Percentiles rank a stretch among this genome's conserved stretches.
Conservation (phyloP, 1,140 invertebrate species). For the Zaprionus camerounensis region DNA sequence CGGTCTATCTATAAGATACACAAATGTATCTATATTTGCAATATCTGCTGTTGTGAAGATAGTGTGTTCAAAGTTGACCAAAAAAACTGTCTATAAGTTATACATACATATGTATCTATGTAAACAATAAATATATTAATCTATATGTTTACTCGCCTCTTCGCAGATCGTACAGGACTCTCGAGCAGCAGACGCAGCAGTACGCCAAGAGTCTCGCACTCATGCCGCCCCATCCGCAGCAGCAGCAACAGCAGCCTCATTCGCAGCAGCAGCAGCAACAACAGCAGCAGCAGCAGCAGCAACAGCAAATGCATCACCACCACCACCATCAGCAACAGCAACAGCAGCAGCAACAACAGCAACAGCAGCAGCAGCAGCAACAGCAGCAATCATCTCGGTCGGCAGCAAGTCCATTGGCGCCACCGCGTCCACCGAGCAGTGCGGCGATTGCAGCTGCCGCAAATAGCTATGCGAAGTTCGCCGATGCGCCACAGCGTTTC, state of each 20-base stretch:
- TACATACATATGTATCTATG: no score
- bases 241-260: slow-evolving; percentile 63
- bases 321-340: slow-evolving; percentile 47
- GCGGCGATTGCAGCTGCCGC: slow-evolving; percentile 60
- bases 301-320: slow-evolving; percentile 62
- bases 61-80: no score
- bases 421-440: slow-evolving; percentile 73
- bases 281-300: slow-evolving; percentile 62
- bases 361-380: slow-evolving; percentile 61
- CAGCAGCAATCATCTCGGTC: slow-evolving; percentile 73
- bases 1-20: no score
- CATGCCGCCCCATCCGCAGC: slow-evolving; percentile 53
- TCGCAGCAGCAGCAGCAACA: slow-evolving; percentile 56
- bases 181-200: slow-evolving; percentile 71
- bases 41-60: no score
- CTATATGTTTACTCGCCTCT: slow-evolving; percentile 48
- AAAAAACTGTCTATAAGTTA: no score
- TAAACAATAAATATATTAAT: slow-evolving; percentile 70
- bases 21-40: no score
- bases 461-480: slow-evolving; percentile 70
- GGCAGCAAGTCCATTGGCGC: slow-evolving; percentile 80
- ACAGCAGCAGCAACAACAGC: slow-evolving; percentile 61
- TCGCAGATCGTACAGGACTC: slow-evolving; percentile 74
- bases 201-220: slow-evolving; percentile 74
- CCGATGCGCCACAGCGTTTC: slow-evolving; percentile 71